These are phyloP conservation scores for Heloderma charlesbogerti DNA, from an alignment of 2,113 vertebrate genomes.

Conservation along the genomic window DNA sequence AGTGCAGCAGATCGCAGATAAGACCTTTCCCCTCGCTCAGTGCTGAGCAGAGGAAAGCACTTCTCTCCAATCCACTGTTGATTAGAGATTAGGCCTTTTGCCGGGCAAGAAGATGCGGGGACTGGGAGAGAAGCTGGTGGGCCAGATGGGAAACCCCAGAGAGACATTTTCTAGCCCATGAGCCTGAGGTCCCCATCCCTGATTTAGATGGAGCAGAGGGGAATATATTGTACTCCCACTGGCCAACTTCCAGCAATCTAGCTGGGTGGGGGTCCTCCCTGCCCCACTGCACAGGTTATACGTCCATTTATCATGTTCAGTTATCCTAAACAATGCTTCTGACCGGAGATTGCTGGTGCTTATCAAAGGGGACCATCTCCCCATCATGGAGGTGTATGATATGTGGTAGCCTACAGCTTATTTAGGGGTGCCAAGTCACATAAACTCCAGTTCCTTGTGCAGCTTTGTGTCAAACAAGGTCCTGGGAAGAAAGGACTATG, in stretches of 20 bases:
- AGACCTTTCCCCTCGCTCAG: no score
- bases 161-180: no score
- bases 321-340: not conserved
- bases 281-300: not conserved
- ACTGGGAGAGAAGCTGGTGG: no score
- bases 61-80: no score
- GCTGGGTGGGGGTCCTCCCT: not conserved
- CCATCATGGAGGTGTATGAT: not conserved
- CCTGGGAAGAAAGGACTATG: not conserved
- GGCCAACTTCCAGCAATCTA: not conserved
- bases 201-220: no score
- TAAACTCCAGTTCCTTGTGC: not conserved
- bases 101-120: no score
- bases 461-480: not conserved
- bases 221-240: not conserved
- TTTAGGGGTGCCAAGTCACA: not conserved
- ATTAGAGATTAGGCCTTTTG: no score
- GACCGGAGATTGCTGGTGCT: not conserved
- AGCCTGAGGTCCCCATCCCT: no score
- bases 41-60: no score
- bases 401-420: no score
- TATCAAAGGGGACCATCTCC: not conserved
- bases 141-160: no score
- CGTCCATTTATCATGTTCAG: not conserved
- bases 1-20: no score